Conservation (phyloP, 2,113 vertebrate species). For the Myocastor coypus region DNA sequence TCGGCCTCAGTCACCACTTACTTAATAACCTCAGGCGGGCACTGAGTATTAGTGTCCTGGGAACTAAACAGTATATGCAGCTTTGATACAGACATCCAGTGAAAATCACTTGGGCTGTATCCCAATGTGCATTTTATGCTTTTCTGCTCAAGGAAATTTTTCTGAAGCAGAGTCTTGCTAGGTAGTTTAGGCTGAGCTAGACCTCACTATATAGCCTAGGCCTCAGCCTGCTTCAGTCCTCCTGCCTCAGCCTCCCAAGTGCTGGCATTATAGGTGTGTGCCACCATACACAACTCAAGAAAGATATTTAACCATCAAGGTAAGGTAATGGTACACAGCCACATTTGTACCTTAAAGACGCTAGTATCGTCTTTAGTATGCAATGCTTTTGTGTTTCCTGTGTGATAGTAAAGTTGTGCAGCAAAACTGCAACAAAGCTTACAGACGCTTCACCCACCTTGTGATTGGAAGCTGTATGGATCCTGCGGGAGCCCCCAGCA, state of each 20-base stretch:
- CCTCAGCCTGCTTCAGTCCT: too few species aligned
- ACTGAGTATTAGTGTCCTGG: background rate
- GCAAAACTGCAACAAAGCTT: background rate
- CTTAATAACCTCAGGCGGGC: background rate
- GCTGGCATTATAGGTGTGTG: background rate
- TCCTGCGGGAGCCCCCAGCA: background rate
- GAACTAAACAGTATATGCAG: background rate
- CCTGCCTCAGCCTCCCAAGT: background rate
- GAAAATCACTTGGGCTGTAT: background rate
- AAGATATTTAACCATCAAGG: background rate
- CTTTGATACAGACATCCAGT: background rate
- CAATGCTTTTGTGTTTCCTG: background rate
- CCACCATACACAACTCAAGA: background rate
- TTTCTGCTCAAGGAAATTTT: background rate
- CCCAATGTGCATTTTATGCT: background rate
- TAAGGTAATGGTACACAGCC: background rate
- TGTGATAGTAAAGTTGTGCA: background rate
- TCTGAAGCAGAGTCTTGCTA: background rate
- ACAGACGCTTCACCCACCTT: background rate
- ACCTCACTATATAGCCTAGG: background rate
- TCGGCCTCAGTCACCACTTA: background rate
- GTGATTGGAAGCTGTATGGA: background rate
- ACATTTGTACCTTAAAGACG: background rate
- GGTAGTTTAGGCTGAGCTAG: background rate
- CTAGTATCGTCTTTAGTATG: background rate